A percentile compares a stretch with the other conserved stretches of the same genome.
Evolutionary conservation across 2,113 vertebrate genomes (phyloP).

Genomic region (Channa maculata): DNA sequence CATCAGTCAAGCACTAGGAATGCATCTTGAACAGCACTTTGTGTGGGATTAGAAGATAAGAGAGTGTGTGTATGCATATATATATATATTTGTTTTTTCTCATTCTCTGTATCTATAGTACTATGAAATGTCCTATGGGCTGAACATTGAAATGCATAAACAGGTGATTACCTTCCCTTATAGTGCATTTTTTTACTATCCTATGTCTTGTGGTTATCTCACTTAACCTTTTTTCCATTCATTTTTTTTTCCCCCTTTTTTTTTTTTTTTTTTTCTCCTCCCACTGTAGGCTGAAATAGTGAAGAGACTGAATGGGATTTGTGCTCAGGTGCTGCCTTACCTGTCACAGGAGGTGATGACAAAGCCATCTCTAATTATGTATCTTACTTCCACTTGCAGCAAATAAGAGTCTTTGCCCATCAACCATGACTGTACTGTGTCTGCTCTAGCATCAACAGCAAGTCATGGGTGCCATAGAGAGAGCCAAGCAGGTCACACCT

Average conservation of each 20-base stretch:
- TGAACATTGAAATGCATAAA: slow-evolving; percentile 99
- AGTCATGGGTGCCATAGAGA: slow-evolving; percentile 95
- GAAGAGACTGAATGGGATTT: slow-evolving; percentile 97
- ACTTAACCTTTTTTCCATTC: background rate
- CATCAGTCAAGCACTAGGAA: no score
- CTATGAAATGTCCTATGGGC: slow-evolving; percentile 98
- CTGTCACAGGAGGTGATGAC: slow-evolving; percentile 94
- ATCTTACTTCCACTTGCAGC: background rate
- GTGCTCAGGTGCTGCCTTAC: slow-evolving; percentile 96
- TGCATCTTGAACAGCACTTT: background rate
- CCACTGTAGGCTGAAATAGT: slow-evolving; percentile 92
- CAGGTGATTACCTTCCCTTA: slow-evolving; percentile 82
- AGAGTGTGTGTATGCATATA: no score
- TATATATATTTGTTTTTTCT: background rate
- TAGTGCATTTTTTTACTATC: background rate
- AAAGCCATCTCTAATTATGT: background rate
- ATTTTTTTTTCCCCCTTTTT: background rate
- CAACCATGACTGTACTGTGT: slow-evolving; percentile 8
- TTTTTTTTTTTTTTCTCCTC: background rate
- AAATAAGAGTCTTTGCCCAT: background rate
- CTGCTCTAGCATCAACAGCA: slow-evolving; percentile 95
- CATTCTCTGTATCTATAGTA: slow-evolving; percentile 81
- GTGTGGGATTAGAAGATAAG: background rate
- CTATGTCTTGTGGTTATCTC: background rate
- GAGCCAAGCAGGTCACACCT: slow-evolving; percentile 96